Evolutionary conservation across 2,888 invertebrate species (phyloP), one percentile per base, ranked within the genome.

Genomic region (Pammene fasciana): DNA sequence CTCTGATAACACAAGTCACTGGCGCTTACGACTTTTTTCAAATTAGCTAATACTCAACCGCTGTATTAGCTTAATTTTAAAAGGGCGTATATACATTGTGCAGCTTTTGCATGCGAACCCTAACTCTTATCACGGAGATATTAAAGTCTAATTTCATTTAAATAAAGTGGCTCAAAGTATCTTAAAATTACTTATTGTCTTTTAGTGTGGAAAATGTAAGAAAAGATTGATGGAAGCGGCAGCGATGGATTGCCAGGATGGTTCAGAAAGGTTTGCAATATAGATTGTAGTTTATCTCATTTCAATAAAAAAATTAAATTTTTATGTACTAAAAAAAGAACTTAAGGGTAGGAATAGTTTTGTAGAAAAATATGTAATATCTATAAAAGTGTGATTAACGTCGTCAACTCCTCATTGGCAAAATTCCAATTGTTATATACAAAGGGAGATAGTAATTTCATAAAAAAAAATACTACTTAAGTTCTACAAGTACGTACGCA

Each of bases 151-250:
- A 0, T 26, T 52, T 26, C 11, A 26, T 52, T 26, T 26, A 6
- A 52, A 26, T 52, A 26, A 52, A 52, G 6, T 13, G 5, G 26
- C 26, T 52, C 6, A 7, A 13, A 52, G 52, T 26, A 52, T 13
- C 9, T 48, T 48, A 38, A 16, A 18, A 11, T 11, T 6, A 26
- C 34, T 34, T 60, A 18, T 16, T 16, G 38, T 48, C 11, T 61
- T 61, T 50, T 60, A 16, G 36, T 38, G 36, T 50, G 38, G 81
- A 82, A 83, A 81, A 83, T 82, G 82, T 79, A 83, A 84, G 82
- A 82, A 81, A 87, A 89, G 89, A 89, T 89, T 89, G 89, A 89
- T 89, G 89, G 79, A 26, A 78, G 73, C 75, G 74, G 73, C 75
- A 74, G 76, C 55, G 62, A 68, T 68, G 67, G 62, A 68, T 68